A percentile compares a stretch with the other conserved stretches of the same genome.
Evolutionary conservation across 1,140 invertebrate species (phyloP).

Genomic region (Lucilia sericata): DNA sequence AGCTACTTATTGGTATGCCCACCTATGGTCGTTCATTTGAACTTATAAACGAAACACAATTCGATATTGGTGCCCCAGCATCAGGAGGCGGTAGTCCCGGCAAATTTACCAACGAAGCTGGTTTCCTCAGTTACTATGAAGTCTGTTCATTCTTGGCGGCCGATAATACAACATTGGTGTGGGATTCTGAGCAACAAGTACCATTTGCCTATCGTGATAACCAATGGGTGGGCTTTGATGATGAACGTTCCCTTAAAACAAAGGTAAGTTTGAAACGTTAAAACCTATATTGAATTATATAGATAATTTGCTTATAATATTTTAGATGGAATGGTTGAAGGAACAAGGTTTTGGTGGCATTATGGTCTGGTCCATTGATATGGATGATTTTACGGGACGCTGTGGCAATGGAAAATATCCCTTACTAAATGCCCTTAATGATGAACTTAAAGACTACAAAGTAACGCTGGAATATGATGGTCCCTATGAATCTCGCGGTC

Average conservation of each 20-base stretch:
- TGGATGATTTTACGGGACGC: slow-evolving; percentile 92
- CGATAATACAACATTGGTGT: slow-evolving; percentile 93
- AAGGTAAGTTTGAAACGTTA: slow-evolving; percentile 76
- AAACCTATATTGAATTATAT: no score
- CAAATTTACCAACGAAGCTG: slow-evolving; percentile 88
- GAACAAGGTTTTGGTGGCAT: slow-evolving; percentile 94
- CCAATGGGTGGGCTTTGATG: slow-evolving; percentile 97
- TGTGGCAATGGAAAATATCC: slow-evolving; percentile 94
- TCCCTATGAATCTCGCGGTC: slow-evolving; percentile 81
- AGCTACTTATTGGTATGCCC: slow-evolving; percentile 94
- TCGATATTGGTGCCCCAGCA: slow-evolving; percentile 93
- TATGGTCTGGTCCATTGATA: slow-evolving; percentile 97
- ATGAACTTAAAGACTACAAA: slow-evolving; percentile 85
- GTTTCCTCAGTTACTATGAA: slow-evolving; percentile 95
- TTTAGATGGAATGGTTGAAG: slow-evolving; percentile 92
- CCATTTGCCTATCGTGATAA: slow-evolving; percentile 92
- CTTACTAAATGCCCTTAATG: slow-evolving; percentile 86
- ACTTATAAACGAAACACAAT: slow-evolving; percentile 87
- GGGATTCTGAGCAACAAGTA: slow-evolving; percentile 96
- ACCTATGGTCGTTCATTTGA: slow-evolving; percentile 96
- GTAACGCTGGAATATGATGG: slow-evolving; percentile 89
- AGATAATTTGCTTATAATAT: slow-evolving; percentile 7
- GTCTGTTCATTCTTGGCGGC: slow-evolving; percentile 92
- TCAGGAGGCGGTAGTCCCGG: slow-evolving; percentile 85
- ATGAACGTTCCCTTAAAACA: slow-evolving; percentile 90